Base-by-base conservation (phyloP, 1,140 invertebrate genomes). In the Pseudomyrmex dendroicus region DNA sequence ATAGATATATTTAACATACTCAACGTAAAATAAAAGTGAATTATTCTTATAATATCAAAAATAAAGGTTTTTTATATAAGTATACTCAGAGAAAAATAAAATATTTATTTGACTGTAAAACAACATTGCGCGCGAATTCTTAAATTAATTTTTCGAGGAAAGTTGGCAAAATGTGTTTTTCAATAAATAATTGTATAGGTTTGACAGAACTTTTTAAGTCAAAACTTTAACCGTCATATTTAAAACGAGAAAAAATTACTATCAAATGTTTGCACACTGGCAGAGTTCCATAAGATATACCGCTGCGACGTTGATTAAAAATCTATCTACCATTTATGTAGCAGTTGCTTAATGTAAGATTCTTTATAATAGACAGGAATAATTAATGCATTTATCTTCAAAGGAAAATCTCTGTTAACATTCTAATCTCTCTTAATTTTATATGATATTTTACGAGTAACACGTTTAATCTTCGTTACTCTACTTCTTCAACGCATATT, bases 231-330 rank as follows among this genome's bases (percentile, higher is more conserved):
- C 22, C 22, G 57, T 10, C 61, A 62, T 66, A 66, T 77, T 56
- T 46, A 56, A 3, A 46, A 46, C 59, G 57, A n/a, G 2, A 13
- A 61, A 25, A 66, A 77, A 50, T 77, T 77, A 15, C 25, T 56
- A 77, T 66, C 62, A 46, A 59, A 76, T 64, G 54, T 76, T 76
- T 48, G 73, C 46, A 52, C 17, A 22, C 50, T 12, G 10, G 22
- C 22, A n/a, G n/a, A 25, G 61, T 76, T 76, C n/a, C 48, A 50
- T 13, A 25, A 15, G 56, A 66, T 66, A 76, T 2, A 22, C 73
- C 70, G 48, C 59, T 22, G 59, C 59, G 59, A 25, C 61, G 62
- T 62, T 56, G 73, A 77, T 77, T 77, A 77, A 77, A 77, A 77
- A 66, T 77, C 62, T 66, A 77, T 66, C 54, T 44, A 13, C 46